These are phyloP conservation scores for Chaetophractus vellerosus DNA, from an alignment of 2,797 vertebrate genomes.

Conservation along the genomic window DNA sequence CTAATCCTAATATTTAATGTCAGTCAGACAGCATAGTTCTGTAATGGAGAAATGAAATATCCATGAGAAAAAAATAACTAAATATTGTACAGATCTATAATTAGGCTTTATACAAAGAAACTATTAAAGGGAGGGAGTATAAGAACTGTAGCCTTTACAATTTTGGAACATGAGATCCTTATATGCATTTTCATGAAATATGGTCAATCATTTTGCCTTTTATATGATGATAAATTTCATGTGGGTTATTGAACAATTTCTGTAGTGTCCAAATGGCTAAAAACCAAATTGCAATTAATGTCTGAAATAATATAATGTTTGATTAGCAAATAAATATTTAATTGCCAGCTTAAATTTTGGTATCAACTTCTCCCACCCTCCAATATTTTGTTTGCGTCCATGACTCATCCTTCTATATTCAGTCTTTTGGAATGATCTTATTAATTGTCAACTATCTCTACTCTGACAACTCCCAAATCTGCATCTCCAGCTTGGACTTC, in stretches of 20 bases:
- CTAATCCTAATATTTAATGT: not conserved
- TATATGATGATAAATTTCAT: not conserved
- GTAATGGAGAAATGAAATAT: constrained; percentile 31
- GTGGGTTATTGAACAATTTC: not conserved
- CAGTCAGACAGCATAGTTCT: constrained; percentile 32
- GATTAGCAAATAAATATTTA: constrained; percentile 37
- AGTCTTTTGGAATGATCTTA: not conserved
- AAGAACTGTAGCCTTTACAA: constrained; percentile 32
- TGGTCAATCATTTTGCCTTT: constrained; percentile 39
- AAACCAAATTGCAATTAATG: constrained; percentile 19
- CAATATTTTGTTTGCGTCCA: not conserved
- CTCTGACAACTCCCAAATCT: not conserved
- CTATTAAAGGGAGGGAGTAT: not conserved
- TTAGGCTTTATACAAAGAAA: not conserved
- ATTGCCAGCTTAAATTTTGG: not conserved
- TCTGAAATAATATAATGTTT: constrained; percentile 38
- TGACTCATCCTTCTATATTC: not conserved
- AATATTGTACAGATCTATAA: constrained; percentile 14
- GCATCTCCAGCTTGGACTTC: not conserved
- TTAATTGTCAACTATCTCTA: not conserved
- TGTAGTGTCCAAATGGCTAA: not conserved
- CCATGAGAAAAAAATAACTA: constrained; percentile 39
- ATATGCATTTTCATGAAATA: constrained; percentile 22
- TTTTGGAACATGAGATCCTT: not conserved
- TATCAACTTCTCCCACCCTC: not conserved